Conservation (phyloP, 2,113 vertebrate genomes). For the Phylloscopus whistleri region DNA sequence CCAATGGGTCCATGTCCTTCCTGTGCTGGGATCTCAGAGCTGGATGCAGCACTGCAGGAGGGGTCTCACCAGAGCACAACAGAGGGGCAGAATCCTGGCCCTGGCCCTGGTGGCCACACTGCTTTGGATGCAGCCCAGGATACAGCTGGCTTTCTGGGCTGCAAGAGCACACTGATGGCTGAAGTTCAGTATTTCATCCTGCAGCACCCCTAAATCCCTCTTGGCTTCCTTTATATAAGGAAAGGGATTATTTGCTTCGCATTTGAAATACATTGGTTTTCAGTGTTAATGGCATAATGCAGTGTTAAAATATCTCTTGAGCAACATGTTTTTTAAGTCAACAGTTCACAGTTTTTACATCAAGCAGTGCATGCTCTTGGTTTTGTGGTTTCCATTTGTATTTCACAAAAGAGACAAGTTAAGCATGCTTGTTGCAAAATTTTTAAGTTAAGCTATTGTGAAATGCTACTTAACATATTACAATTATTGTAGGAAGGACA, state of each 20-base stretch:
- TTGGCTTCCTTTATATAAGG: background rate
- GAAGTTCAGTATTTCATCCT: background rate
- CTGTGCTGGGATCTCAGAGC: background rate
- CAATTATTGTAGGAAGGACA: background rate
- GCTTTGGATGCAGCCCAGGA: background rate
- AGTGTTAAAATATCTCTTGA: conserved; percentile 43
- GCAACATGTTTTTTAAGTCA: conserved; percentile 55
- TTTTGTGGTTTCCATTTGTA: conserved; percentile 49
- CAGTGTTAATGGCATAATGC: background rate
- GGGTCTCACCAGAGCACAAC: background rate
- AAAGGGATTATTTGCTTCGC: background rate
- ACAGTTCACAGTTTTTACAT: conserved; percentile 35
- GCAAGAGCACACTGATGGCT: background rate
- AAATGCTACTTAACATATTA: conserved; percentile 15
- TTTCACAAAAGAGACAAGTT: conserved; percentile 40
- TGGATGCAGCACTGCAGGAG: background rate
- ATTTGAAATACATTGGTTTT: background rate
- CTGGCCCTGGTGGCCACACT: accelerated
- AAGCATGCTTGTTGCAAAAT: conserved; percentile 50
- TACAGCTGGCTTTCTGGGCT: background rate
- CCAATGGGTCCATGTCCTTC: background rate
- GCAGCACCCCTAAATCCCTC: background rate
- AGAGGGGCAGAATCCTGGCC: background rate
- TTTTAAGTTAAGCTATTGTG: conserved; percentile 41
- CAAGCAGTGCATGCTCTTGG: conserved; percentile 21